Conservation (phyloP, 2,113 vertebrate genomes). For the Entelurus aequoreus region DNA sequence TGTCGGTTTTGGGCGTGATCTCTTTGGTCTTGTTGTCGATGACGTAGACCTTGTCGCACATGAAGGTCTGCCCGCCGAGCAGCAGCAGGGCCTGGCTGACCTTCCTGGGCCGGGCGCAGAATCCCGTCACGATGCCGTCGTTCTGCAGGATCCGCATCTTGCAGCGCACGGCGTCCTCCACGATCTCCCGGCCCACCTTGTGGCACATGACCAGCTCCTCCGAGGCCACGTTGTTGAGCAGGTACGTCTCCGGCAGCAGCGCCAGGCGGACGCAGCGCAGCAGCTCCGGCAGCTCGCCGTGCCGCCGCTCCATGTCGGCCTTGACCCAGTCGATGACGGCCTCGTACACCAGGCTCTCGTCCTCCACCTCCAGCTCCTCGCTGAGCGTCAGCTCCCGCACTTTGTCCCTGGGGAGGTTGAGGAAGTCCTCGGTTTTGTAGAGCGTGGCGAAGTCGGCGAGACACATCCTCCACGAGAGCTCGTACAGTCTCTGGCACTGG, state of each 20-base stretch:
- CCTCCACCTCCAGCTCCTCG: constrained; percentile 81
- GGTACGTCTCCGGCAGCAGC: constrained; percentile 74
- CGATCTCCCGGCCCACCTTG: constrained; percentile 76
- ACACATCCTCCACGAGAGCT: constrained; percentile 80
- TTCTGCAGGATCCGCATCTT: constrained; percentile 82
- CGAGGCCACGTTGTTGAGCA: constrained; percentile 71
- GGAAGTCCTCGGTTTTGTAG: constrained; percentile 76
- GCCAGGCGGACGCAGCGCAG: constrained; percentile 77
- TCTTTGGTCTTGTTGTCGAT: constrained; percentile 80
- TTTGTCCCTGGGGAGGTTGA: constrained; percentile 75
- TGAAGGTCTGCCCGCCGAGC: constrained; percentile 80
- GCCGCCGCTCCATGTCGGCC: constrained; percentile 67
- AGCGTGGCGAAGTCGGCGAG: constrained; percentile 75
- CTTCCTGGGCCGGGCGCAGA: constrained; percentile 78
- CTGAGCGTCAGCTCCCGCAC: constrained; percentile 78
- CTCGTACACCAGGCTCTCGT: constrained; percentile 79
- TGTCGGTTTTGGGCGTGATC: constrained; percentile 79
- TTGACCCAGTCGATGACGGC: constrained; percentile 81
- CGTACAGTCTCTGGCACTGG: constrained; percentile 75
- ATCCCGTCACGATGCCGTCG: constrained; percentile 77
- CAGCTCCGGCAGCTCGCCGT: constrained; percentile 71
- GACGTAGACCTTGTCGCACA: constrained; percentile 83
- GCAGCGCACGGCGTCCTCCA: constrained; percentile 77
- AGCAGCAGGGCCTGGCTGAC: constrained; percentile 79
- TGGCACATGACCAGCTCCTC: constrained; percentile 78